These are phyloP conservation scores for Pseudocheirus occidentalis DNA, from an alignment of 2,797 vertebrate species.

Conservation along the genomic window DNA sequence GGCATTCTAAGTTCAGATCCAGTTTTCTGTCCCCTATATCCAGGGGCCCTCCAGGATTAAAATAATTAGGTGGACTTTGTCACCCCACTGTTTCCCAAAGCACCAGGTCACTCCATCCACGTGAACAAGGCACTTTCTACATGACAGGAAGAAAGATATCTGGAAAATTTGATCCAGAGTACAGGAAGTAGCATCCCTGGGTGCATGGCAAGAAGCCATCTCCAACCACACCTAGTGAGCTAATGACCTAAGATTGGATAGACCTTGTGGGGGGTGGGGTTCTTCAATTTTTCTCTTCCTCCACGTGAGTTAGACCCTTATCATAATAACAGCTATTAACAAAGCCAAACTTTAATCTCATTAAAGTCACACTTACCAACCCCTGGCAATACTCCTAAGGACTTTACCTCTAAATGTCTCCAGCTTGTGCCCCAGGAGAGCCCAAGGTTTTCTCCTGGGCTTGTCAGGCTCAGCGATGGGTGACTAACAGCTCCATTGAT, in stretches of 20 bases:
- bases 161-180: no score
- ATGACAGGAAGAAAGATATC: no score
- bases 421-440: slow-evolving; percentile 59
- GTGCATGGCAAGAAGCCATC: no score
- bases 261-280: no score
- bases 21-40: not conserved
- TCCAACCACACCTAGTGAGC: no score
- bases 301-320: slow-evolving; percentile 10
- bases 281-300: slow-evolving; percentile 8
- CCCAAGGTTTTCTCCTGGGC: slow-evolving; percentile 5
- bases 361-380: slow-evolving; percentile 45
- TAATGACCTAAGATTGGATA: no score
- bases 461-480: slow-evolving; percentile 58
- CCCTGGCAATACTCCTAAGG: slow-evolving; percentile 12
- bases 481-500: slow-evolving; percentile 72
- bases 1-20: not conserved
- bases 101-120: no score
- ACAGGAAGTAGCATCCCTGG: no score
- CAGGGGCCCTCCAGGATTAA: slow-evolving; percentile 8
- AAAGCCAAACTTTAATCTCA: slow-evolving; percentile 65
- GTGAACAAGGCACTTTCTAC: no score
- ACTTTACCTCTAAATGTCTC: slow-evolving; percentile 65
- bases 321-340: slow-evolving; percentile 36
- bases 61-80: not conserved
- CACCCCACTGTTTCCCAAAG: not conserved